phyloP scores from a whole-genome alignment of 2,797 vertebrate genomes.

The Notoglanidium macrostoma region DNA sequence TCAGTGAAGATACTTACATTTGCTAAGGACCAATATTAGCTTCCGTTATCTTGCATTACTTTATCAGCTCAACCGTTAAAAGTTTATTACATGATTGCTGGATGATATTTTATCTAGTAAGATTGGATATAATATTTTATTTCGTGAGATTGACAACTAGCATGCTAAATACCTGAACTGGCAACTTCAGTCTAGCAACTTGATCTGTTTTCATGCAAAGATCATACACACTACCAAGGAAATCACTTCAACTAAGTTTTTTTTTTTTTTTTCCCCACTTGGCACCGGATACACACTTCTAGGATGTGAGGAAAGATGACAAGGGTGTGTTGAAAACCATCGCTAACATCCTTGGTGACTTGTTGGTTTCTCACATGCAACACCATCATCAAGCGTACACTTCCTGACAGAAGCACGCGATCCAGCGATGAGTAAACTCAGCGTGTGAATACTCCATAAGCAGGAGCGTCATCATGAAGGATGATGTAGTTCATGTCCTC shows the following conservation, averaged over 20 bases:
- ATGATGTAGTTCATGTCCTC: conserved; percentile 7
- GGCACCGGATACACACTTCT: not conserved
- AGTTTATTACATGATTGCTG: not conserved
- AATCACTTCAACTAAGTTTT: no score
- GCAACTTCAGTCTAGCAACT: not conserved
- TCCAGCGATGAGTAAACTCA: conserved; percentile 14
- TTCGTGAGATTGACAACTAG: not conserved
- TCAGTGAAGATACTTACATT: no score
- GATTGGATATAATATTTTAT: not conserved
- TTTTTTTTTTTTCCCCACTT: not conserved
- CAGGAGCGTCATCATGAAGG: conserved; percentile 21
- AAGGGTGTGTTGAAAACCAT: not conserved
- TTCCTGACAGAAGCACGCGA: not conserved
- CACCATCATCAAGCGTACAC: not conserved
- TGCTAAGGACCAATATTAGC: not conserved
- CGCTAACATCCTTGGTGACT: not conserved
- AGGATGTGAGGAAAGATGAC: not conserved
- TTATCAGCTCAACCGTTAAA: no score
- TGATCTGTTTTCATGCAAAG: not conserved
- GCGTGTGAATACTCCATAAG: not conserved
- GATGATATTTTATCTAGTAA: no score
- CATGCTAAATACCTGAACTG: not conserved
- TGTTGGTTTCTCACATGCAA: not conserved
- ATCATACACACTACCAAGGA: not conserved
- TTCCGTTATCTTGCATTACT: not conserved